Evolutionary conservation across 2,888 invertebrate species (phyloP), one percentile per base, ranked within the genome.

Genomic region (Tetanocera ferruginea): DNA sequence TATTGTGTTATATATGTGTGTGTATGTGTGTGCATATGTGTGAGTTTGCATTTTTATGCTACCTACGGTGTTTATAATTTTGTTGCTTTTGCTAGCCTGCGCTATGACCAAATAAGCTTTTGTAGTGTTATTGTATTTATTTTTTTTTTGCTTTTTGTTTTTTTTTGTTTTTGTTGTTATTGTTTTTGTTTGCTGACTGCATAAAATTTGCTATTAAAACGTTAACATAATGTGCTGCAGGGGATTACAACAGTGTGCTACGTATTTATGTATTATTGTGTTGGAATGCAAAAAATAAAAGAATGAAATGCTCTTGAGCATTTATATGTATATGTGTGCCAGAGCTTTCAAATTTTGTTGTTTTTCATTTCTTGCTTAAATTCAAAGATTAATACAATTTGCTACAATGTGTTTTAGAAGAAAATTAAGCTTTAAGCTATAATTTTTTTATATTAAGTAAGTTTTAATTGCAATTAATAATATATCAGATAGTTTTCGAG

Each of bases 121-220:
- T 55, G n/a, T 55, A 19, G 55, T 55, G 55, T n/a, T 25, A 57
- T 57, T 57, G 57, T 57, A 19, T 11, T n/a, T 55, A 6, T 55
- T n/a, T n/a, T 55, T 5, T n/a, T 52, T 3, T 52, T n/a, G n/a
- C n/a, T 52, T n/a, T 52, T n/a, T 57, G 37, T 57, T 19, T n/a
- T 3, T 19, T 55, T 4, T 55, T 19, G 6, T 19, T 19, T 5
- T 8, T n/a, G n/a, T 55, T 19, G 19, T 9, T 55, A 1, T 55
- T 23, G 3, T 23, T 23, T 55, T 19, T 23, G 9, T 23, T 19
- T 28, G 57, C 11, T 23, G 23, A 19, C 23, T 60, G 57, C 57
- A 60, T 60, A 28, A 23, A 60, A 60, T 60, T 60, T 60, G 11
- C 23, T 60, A 60, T 60, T 25, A 60, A 60, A 60, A 60, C 43